Base-by-base conservation (phyloP, 2,888 invertebrate genomes). In the Heteromyza rotundicornis region DNA sequence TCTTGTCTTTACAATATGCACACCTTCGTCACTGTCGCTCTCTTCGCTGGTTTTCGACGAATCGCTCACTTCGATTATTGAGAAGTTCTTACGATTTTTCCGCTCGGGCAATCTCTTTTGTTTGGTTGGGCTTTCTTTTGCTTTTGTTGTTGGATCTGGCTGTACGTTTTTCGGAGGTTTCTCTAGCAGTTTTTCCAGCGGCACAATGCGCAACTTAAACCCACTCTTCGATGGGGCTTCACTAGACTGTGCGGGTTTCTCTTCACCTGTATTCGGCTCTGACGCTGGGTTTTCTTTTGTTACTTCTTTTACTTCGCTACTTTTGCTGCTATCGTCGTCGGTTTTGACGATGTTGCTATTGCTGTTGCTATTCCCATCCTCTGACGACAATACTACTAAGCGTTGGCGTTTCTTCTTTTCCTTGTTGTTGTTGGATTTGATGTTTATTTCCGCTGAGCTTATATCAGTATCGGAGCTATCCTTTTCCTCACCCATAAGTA, bases 161-260 rank as follows among this genome's bases (percentile, higher is more conserved):
- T 32, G 7, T 40, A 40, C n/a, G 40, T n/a, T 14, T 12, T 32
- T 32, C 32, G 32, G 32, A 32, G 80, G 77, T 52, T 69, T 66
- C 47, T 77, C 75, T 52, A 80, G 64, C 57, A 80, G 63, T 67
- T 79, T 76, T 55, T 76, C 79, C 55, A 80, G 60, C 62, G 80
- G 80, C 54, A 80, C 79, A 66, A 80, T 73, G 40, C 76, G 79
- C 61, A 79, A 72, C 67, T 78, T 79, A 58, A 71, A 72, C 62
- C 66, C 67, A 63, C 64, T 71, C 64, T 51, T 66, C 50, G 64
- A 65, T 50, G 65, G 59, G 35, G 66, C 63, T 55, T 67, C 59
- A 2, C 50, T 5, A 22, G 40, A 40, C n/a, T 40, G 10, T n/a
- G 40, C 14, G 7, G 8, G 40, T n/a, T 40, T 8, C 40, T 40